phyloP scores from a whole-genome alignment of 2,888 invertebrate genomes.

The Corbicula japonica region DNA sequence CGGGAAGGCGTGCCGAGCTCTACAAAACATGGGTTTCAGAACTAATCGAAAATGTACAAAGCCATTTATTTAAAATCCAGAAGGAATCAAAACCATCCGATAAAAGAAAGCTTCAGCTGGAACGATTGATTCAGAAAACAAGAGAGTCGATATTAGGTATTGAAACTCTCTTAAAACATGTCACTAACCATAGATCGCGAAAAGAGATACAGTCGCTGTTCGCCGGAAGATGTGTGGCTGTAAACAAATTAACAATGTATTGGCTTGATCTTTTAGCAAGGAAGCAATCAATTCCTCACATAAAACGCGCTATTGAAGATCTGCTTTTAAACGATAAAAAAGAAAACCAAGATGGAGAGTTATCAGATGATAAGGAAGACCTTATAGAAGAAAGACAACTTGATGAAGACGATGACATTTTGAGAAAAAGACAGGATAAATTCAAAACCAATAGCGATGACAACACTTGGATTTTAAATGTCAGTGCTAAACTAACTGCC shows the following conservation, averaged over 20 bases:
- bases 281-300: slow-evolving; percentile 6
- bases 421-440: slow-evolving; percentile 6
- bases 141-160: slow-evolving; percentile 7
- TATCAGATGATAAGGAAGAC: slow-evolving; percentile 31
- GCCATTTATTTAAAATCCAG: not conserved
- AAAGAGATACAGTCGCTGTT: slow-evolving; percentile 16
- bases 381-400: slow-evolving; percentile 55
- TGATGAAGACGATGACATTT: slow-evolving; percentile 51
- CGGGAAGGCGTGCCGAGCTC: slow-evolving; percentile 42
- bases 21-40: slow-evolving; percentile 58
- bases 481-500: slow-evolving; percentile 41
- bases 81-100: not conserved
- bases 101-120: not conserved
- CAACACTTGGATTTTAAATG: slow-evolving; percentile 32
- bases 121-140: not conserved
- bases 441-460: not conserved
- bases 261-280: slow-evolving; percentile 52
- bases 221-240: not conserved
- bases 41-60: slow-evolving; percentile 19
- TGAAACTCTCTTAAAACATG: slow-evolving; percentile 14
- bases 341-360: not conserved
- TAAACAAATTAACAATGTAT: slow-evolving; percentile 4
- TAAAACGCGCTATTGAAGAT: slow-evolving; percentile 19
- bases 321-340: not conserved
- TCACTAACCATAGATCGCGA: not conserved